Base-by-base conservation (phyloP, 2,113 vertebrate genomes). In the Deroptyus accipitrinus region DNA sequence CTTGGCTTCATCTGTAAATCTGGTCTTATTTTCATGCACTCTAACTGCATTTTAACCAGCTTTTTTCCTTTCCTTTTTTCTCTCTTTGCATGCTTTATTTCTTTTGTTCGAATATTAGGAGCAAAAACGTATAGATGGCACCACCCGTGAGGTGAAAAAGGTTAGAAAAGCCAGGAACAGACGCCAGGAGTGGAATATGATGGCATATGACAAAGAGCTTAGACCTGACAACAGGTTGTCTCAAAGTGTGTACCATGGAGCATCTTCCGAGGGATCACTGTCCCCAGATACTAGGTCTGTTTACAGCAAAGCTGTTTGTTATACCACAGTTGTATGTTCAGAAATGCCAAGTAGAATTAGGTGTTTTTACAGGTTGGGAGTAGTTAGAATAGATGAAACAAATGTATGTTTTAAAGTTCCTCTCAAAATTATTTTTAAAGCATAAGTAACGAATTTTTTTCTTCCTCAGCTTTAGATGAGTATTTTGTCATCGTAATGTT, bases 131-230 rank as follows among this genome's bases (percentile, higher is more conserved):
- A 98, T 99, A 97, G 99, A 99, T 87, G 99, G 99, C 95, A 99
- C 99, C 28, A 97, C 99, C 88, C 99, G 99, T 86, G 99, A 99
- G 98, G 99, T 99, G 97, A 99, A 99, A 98, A 99, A 99, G 97
- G 99, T 99, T 97, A 98, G 99, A 84, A 99, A 99, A 98, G 99
- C 99, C 77, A 98, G 99, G 83, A 99, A 99, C 98, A 99, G 99
- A 97, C 98, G 99, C 44, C 99, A 99, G 97, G 99, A 99, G 96
- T 99, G 99, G 99, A 99, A 99, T 97, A 99, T 99, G 98, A 99
- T 99, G 99, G 99, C 99, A 18, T 99, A 99, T 98, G 99, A 99
- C 98, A 99, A 99, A 97, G 99, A 99, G 97, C 98, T 99, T 98
- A 98, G 99, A 97, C 99, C 99, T 31, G 99, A 99, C 98, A 98